These are phyloP conservation scores for Microplitis mediator DNA, from an alignment of 1,140 invertebrate genomes.

Conservation along the genomic window DNA sequence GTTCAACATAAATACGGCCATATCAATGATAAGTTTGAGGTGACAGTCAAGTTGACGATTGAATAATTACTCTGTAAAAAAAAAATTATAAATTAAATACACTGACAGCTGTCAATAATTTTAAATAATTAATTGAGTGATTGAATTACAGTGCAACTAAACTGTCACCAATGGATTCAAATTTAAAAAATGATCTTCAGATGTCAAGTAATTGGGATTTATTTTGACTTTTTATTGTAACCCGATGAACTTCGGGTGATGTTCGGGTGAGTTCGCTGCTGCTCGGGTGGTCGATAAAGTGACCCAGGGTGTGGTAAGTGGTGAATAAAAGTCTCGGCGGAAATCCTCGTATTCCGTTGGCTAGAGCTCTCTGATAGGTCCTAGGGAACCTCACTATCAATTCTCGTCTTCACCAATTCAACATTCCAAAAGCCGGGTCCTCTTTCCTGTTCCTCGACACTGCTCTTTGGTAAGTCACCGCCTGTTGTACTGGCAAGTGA, in stretches of 20 bases:
- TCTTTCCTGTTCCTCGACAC: slow-evolving; percentile 63
- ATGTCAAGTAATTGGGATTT: neutral
- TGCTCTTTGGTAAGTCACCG: slow-evolving; percentile 69
- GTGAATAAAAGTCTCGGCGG: slow-evolving; percentile 37
- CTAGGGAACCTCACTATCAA: slow-evolving; percentile 27
- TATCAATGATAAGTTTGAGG: slow-evolving; percentile 54
- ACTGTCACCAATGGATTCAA: no score
- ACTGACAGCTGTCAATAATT: no score
- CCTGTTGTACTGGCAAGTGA: slow-evolving; percentile 37
- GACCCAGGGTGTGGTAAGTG: slow-evolving; percentile 30
- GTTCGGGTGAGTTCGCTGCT: slow-evolving; percentile 48
- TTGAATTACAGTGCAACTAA: no score
- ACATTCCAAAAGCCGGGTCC: slow-evolving; percentile 71
- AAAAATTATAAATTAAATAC: no score
- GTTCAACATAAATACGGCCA: slow-evolving; percentile 87
- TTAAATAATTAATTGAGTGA: no score
- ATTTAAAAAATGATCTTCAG: no score
- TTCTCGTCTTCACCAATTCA: slow-evolving; percentile 64
- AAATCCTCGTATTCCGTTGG: slow-evolving; percentile 38
- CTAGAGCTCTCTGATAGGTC: slow-evolving; percentile 24
- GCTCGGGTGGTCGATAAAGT: slow-evolving; percentile 58
- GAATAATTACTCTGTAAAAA: neutral
- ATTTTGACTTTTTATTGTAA: slow-evolving; percentile 29
- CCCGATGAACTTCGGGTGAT: slow-evolving; percentile 54
- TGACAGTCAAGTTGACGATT: slow-evolving; percentile 5